A percentile compares a stretch with the other conserved stretches of the same genome.
phyloP scores from a whole-genome alignment of 2,888 invertebrate genomes.

The Agonopterix subpropinquella region DNA sequence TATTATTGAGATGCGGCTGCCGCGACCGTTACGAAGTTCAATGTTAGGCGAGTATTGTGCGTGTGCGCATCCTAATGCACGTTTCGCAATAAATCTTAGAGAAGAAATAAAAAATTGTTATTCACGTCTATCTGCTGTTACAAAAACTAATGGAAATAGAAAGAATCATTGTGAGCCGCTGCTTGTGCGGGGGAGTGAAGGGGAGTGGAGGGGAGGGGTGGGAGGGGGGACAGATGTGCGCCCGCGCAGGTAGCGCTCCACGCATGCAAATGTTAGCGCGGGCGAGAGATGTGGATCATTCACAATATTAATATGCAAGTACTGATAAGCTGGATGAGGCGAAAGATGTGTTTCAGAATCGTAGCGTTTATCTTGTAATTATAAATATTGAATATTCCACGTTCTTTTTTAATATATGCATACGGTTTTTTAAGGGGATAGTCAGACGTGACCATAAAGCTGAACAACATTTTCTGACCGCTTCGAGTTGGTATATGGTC shows the following conservation, averaged over 20 bases:
- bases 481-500: no score
- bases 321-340: no score
- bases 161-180: constrained; percentile 42
- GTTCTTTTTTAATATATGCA: no score
- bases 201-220: constrained; percentile 16
- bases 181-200: constrained; percentile 10
- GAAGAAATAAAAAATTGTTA: constrained; percentile 30
- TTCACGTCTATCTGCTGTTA: constrained; percentile 29
- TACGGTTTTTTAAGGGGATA: no score
- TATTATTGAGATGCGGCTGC: no score
- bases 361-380: no score
- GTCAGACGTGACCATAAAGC: no score
- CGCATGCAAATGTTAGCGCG: constrained; percentile 35
- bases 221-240: constrained; percentile 42
- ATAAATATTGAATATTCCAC: no score
- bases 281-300: no score
- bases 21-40: not conserved
- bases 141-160: constrained; percentile 42
- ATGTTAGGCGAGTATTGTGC: not conserved
- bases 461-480: no score
- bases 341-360: no score
- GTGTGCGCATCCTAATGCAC: constrained; percentile 2
- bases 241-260: constrained; percentile 40
- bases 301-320: no score
- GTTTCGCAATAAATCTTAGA: constrained; percentile 43